Percentiles rank a stretch among this genome's conserved stretches.
phyloP scores from a whole-genome alignment of 2,888 invertebrate genomes.

The Spialia ferax region DNA sequence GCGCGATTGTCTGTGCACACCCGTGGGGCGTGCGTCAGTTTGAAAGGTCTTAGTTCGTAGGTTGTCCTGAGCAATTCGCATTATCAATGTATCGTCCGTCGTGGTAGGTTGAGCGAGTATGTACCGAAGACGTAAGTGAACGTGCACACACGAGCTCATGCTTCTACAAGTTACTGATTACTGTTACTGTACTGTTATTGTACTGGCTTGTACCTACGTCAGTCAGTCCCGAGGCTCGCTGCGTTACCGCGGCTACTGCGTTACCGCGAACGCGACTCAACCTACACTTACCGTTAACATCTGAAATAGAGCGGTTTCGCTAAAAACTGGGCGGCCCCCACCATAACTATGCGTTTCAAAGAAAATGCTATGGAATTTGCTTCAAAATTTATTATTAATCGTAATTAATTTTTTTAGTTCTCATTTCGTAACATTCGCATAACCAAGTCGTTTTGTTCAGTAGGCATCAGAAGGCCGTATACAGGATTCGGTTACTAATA shows the following conservation, averaged over 20 bases:
- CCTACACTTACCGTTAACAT: slow-evolving; percentile 86
- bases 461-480: slow-evolving; percentile 66
- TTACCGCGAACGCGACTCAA: slow-evolving; percentile 66
- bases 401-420: slow-evolving; percentile 63
- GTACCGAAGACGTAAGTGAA: slow-evolving; percentile 53
- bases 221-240: slow-evolving; percentile 27
- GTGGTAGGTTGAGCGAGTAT: slow-evolving; percentile 49
- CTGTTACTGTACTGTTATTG: slow-evolving; percentile 45
- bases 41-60: slow-evolving; percentile 59
- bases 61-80: slow-evolving; percentile 42
- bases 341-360: slow-evolving; percentile 71
- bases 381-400: slow-evolving; percentile 76
- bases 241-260: slow-evolving; percentile 36
- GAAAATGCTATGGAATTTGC: slow-evolving; percentile 81
- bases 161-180: slow-evolving; percentile 43
- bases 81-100: slow-evolving; percentile 11
- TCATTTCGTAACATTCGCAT: slow-evolving; percentile 73
- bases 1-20: slow-evolving; percentile 50
- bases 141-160: slow-evolving; percentile 56
- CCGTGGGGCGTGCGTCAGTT: slow-evolving; percentile 52
- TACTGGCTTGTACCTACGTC: slow-evolving; percentile 51
- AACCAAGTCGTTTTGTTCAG: slow-evolving; percentile 59
- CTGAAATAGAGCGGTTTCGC: slow-evolving; percentile 83
- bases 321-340: slow-evolving; percentile 78
- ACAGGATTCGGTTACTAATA: slow-evolving; percentile 27